Base-by-base conservation (phyloP, 2,113 vertebrate genomes). In the Eptatretus burgeri region DNA sequence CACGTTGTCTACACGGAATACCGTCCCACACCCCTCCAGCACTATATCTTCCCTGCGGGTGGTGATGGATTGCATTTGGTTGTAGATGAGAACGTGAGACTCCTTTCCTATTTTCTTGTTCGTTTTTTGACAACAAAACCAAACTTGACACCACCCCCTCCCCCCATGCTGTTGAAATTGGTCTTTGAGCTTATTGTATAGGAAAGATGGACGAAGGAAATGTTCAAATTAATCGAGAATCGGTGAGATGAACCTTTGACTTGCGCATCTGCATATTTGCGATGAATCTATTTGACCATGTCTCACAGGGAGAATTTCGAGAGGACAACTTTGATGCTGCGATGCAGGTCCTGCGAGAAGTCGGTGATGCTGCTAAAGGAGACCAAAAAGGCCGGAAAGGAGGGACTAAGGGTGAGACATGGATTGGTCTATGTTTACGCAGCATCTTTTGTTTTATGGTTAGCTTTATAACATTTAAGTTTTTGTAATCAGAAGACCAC, bases 261-360 rank as follows among this genome's bases (percentile, higher is more conserved):
- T 41, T 41, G 7, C 27, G 7, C 27, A 41, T 41, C 27, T 41
- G 27, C 27, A 41, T 5, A 41, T 41, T 41, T 41, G 27, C 7
- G 27, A 41, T 41, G 7, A 5, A 41, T 41, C 27, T 41, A 41
- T 41, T 41, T 41, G 27, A 41, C 27, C 27, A 41, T n/a, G n/a
- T 41, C 27, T 41, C 27, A 41, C 27, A 98, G 91, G 88, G 91
- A 13, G 89, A 98, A 70, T 98, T 98, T 71, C 78, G 91, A 71
- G 91, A 98, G 73, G 91, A 98, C 69, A 98, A 98, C 72, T 98
- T 98, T 73, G 94, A 89, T 72, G 91, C 87, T 16, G 89, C 91
- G 14, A 98, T 98, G 89, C 85, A 94, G 65, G 89, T 98, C 53
- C 79, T 98, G 66, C 78, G 86, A 71, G 87, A 98, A 51, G 71